These are phyloP conservation scores for Microctenopoma stevenorrisi DNA, from an alignment of 2,797 vertebrate species.

Conservation along the genomic window DNA sequence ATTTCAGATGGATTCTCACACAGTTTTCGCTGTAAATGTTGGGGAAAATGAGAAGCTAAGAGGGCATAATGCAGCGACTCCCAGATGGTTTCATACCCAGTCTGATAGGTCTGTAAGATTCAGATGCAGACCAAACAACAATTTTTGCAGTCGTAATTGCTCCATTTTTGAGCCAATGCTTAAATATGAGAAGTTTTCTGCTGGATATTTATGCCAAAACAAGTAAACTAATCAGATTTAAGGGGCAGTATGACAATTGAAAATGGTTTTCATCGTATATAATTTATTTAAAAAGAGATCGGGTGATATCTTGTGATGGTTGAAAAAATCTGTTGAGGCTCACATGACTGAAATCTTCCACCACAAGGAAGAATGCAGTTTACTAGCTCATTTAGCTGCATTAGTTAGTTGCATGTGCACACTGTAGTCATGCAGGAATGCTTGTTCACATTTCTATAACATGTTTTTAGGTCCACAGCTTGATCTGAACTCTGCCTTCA, in stretches of 20 bases:
- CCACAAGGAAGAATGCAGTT: conserved; percentile 54
- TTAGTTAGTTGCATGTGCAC: background rate
- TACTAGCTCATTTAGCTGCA: conserved; percentile 9
- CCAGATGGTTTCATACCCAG: conserved; percentile 63
- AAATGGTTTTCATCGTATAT: conserved; percentile 61
- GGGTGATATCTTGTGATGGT: conserved; percentile 64
- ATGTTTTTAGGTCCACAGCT: conserved; percentile 24
- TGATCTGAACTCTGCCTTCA: background rate
- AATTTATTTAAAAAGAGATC: conserved; percentile 68
- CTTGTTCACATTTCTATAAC: conserved; percentile 22
- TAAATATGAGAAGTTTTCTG: conserved; percentile 62
- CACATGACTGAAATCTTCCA: conserved; percentile 15
- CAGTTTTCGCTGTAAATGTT: conserved; percentile 66
- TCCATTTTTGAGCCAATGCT: conserved; percentile 64
- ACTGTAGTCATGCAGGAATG: conserved; percentile 23
- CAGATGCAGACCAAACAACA: conserved; percentile 70
- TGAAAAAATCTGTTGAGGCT: conserved; percentile 41
- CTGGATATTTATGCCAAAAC: conserved; percentile 70
- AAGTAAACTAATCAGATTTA: conserved; percentile 80
- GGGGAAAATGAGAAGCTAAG: conserved; percentile 75
- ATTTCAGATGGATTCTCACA: conserved; percentile 46
- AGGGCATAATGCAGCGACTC: conserved; percentile 63
- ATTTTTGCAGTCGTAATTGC: conserved; percentile 70
- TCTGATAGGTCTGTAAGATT: conserved; percentile 71
- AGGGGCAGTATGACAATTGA: conserved; percentile 41